Conservation (phyloP, 2,113 vertebrate species). For the Crypturellus undulatus region DNA sequence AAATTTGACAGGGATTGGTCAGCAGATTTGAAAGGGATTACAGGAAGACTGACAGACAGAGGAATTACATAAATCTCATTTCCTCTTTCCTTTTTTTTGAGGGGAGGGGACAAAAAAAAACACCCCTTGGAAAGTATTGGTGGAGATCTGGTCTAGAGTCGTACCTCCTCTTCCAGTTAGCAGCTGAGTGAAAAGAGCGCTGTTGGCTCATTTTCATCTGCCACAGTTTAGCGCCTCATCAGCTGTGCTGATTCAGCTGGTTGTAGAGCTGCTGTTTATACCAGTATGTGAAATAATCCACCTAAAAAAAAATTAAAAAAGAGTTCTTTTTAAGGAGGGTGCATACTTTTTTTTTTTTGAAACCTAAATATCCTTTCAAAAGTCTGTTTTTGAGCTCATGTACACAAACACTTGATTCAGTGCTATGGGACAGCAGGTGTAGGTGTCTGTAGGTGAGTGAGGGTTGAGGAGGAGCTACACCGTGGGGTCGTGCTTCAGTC, state of each 20-base stretch:
- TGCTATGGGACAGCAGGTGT: neutral
- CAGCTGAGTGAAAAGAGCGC: neutral
- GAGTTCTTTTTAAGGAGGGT: neutral
- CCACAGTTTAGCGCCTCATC: neutral
- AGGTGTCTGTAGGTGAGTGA: neutral
- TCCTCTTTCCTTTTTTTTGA: neutral
- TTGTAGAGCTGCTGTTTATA: slow-evolving; percentile 39
- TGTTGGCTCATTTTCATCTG: rapidly evolving
- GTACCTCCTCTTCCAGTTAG: neutral
- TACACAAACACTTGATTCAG: neutral
- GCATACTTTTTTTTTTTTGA: neutral
- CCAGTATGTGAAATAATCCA: slow-evolving; percentile 32
- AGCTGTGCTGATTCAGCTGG: slow-evolving; percentile 38
- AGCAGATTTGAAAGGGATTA: neutral
- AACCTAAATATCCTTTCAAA: neutral
- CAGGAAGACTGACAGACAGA: neutral
- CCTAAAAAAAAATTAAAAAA: neutral
- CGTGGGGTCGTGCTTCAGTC: neutral
- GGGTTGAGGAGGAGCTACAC: neutral
- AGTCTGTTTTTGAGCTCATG: neutral
- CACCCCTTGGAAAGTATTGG: neutral
- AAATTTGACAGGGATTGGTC: neutral
- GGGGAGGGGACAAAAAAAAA: neutral
- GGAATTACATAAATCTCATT: neutral
- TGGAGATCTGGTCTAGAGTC: neutral